Conservation (phyloP, 2,888 invertebrate genomes). For the Apamea sordens region DNA sequence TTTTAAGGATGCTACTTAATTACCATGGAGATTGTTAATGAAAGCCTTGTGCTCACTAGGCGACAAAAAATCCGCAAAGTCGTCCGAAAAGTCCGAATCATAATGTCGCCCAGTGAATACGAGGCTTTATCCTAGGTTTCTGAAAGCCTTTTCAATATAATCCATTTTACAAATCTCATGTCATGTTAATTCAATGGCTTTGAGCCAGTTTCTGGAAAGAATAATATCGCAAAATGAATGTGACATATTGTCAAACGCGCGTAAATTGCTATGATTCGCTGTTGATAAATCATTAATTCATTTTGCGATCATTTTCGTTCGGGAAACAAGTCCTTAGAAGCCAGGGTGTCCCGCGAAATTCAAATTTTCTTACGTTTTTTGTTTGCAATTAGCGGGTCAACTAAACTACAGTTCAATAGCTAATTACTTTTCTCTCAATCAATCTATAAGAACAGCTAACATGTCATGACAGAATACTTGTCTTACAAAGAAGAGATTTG, state of each 20-base stretch:
- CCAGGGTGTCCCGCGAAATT: too few species aligned
- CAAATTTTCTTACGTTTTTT: too few species aligned
- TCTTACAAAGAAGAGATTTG: too few species aligned
- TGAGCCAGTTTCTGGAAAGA: neutral
- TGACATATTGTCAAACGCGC: neutral
- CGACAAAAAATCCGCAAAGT: neutral
- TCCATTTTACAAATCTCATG: neutral
- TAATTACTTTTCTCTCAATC: too few species aligned
- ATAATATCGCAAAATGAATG: neutral
- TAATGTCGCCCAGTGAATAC: neutral
- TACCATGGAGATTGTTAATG: neutral
- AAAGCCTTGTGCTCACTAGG: neutral
- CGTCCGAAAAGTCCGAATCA: neutral
- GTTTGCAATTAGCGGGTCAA: too few species aligned
- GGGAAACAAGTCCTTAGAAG: too few species aligned
- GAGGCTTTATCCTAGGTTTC: neutral
- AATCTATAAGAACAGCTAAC: too few species aligned
- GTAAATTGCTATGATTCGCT: neutral
- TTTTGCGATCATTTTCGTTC: too few species aligned
- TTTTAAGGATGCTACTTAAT: conserved; percentile 20
- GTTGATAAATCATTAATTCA: neutral
- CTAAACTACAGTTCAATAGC: too few species aligned
- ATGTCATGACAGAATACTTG: too few species aligned
- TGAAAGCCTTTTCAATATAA: neutral
- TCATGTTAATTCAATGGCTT: neutral